These are phyloP conservation scores for Haliclystus octoradiatus DNA, from an alignment of 30 jellyfish, hydroid and myxozoan species.

Conservation along the genomic window DNA sequence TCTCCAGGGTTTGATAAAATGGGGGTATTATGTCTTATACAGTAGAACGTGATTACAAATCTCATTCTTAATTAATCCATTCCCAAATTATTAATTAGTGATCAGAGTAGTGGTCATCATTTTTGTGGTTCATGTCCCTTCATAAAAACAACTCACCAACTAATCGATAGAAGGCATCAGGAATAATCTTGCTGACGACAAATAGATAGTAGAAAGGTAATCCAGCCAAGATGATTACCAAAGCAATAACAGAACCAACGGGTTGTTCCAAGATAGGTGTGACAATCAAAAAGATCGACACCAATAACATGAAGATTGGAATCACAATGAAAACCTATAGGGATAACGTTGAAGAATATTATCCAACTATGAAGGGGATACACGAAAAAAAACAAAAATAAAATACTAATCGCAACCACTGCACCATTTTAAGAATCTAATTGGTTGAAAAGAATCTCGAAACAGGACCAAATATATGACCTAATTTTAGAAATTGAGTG, in stretches of 20 bases:
- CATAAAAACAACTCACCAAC: not conserved
- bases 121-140: too few relatives aligned
- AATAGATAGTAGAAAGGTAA: constrained; percentile 67
- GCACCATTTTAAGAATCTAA: not conserved
- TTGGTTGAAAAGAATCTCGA: not conserved
- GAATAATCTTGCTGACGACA: constrained; percentile 30
- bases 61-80: too few relatives aligned
- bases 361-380: too few relatives aligned
- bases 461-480: too few relatives aligned
- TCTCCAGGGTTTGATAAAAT: too few relatives aligned
- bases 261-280: constrained; percentile 61
- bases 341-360: too few relatives aligned
- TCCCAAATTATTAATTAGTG: too few relatives aligned
- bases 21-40: too few relatives aligned
- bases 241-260: constrained; percentile 51
- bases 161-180: constrained; percentile 23
- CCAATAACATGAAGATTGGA: constrained; percentile 65
- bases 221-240: constrained; percentile 48
- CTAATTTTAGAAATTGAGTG: too few relatives aligned
- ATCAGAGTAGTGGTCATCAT: too few relatives aligned
- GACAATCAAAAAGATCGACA: constrained; percentile 50
- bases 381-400: not conserved
- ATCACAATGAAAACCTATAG: constrained; percentile 51
- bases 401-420: too few relatives aligned
- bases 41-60: too few relatives aligned